phyloP scores from a whole-genome alignment of 2,888 invertebrate species.

The Tridacna gigas region DNA sequence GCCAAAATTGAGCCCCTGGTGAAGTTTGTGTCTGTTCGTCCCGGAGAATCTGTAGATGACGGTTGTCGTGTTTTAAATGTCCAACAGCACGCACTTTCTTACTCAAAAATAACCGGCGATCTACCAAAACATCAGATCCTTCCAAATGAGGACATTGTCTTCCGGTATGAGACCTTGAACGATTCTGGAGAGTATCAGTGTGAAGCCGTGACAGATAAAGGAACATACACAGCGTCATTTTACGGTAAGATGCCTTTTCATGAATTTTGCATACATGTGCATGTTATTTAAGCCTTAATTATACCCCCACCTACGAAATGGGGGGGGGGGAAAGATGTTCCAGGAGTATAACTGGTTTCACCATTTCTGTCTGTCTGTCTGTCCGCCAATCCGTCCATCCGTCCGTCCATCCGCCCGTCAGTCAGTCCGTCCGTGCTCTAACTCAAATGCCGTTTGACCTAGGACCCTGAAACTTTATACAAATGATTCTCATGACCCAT shows the following conservation, averaged over 20 bases:
- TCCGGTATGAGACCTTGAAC: conserved; percentile 30
- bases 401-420: too few relatives aligned
- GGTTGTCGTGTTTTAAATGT: conserved; percentile 52
- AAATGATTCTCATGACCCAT: too few relatives aligned
- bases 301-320: too few relatives aligned
- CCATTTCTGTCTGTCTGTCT: too few relatives aligned
- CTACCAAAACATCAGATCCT: conserved; percentile 54
- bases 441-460: too few relatives aligned
- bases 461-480: too few relatives aligned
- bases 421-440: too few relatives aligned
- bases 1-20: conserved; percentile 33
- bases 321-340: too few relatives aligned
- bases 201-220: conserved; percentile 51
- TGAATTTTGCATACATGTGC: too few relatives aligned
- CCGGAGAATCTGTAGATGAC: conserved; percentile 56
- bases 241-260: conserved; percentile 44
- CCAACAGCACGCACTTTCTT: conserved; percentile 36
- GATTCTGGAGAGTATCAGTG: conserved; percentile 61
- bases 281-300: too few relatives aligned
- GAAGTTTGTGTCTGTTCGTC: conserved; percentile 49
- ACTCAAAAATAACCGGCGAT: conserved; percentile 50
- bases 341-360: too few relatives aligned
- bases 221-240: conserved; percentile 50
- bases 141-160: conserved; percentile 52
- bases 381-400: too few relatives aligned